Percentiles rank a stretch among this genome's conserved stretches.
These are phyloP conservation scores for Cetonia aurata DNA, from an alignment of 2,888 invertebrate genomes.

Conservation along the genomic window DNA sequence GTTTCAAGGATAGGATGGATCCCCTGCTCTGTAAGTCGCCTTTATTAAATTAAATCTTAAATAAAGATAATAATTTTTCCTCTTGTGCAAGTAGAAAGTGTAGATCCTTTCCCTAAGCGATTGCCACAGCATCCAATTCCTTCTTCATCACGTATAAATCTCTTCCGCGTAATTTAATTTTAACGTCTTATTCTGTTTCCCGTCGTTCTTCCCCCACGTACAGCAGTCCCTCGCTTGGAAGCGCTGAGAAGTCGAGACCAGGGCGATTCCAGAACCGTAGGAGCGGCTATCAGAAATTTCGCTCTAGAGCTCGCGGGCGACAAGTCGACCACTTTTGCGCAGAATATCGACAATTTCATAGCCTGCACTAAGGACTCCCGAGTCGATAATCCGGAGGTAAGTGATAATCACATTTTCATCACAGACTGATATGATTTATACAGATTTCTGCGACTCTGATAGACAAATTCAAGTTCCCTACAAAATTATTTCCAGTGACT, in stretches of 20 bases:
- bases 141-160: constrained; percentile 10
- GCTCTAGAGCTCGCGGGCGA: constrained; percentile 86
- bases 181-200: constrained; percentile 48
- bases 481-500: not conserved
- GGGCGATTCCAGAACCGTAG: constrained; percentile 72
- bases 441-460: no score
- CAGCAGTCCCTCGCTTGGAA: constrained; percentile 84
- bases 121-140: constrained; percentile 12
- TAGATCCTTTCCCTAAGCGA: not conserved
- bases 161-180: constrained; percentile 35
- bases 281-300: constrained; percentile 81
- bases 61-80: not conserved
- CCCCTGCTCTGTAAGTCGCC: constrained; percentile 77
- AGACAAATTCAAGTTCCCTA: no score
- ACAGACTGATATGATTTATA: not conserved
- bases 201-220: not conserved
- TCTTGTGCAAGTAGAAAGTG: no score
- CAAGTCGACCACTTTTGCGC: constrained; percentile 90
- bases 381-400: constrained; percentile 85
- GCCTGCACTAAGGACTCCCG: constrained; percentile 92
- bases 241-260: constrained; percentile 74
- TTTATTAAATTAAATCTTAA: no score
- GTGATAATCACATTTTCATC: not conserved
- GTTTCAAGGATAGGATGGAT: constrained; percentile 83
- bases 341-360: constrained; percentile 93